These are phyloP conservation scores for Euplagia quadripunctaria DNA, from an alignment of 2,888 invertebrate genomes.

Conservation along the genomic window DNA sequence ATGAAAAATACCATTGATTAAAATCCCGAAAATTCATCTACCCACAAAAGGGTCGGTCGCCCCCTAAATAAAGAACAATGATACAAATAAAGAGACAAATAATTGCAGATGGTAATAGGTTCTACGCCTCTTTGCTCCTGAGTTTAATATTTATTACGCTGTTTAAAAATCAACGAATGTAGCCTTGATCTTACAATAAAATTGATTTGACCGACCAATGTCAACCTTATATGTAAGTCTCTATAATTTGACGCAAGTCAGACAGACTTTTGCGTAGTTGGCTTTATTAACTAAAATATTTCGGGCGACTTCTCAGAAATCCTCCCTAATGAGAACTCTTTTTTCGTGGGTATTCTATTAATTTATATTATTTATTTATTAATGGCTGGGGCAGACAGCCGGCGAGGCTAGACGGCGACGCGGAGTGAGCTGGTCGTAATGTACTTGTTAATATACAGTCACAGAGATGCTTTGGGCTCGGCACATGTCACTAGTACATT, in stretches of 20 bases:
- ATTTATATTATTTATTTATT: too few relatives aligned
- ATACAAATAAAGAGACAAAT: background rate
- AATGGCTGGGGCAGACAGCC: too few relatives aligned
- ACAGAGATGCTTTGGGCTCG: too few relatives aligned
- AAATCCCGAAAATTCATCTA: background rate
- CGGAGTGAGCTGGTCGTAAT: too few relatives aligned
- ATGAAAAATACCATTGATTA: background rate
- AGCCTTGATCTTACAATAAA: background rate
- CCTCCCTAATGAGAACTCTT: too few relatives aligned
- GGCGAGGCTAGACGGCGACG: too few relatives aligned
- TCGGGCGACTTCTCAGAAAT: background rate
- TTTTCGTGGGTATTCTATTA: background rate
- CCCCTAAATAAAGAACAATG: background rate
- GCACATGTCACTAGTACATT: too few relatives aligned
- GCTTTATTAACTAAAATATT: background rate
- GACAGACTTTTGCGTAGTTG: background rate
- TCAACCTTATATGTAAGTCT: background rate
- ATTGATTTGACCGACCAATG: background rate
- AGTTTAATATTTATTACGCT: background rate
- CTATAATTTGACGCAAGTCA: background rate
- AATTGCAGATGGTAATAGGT: background rate
- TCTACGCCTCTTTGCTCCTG: background rate
- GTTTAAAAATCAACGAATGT: background rate
- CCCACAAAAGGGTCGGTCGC: background rate
- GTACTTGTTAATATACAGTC: too few relatives aligned